Conservation (phyloP, 2,888 invertebrate species). For the Netelia inedita region DNA sequence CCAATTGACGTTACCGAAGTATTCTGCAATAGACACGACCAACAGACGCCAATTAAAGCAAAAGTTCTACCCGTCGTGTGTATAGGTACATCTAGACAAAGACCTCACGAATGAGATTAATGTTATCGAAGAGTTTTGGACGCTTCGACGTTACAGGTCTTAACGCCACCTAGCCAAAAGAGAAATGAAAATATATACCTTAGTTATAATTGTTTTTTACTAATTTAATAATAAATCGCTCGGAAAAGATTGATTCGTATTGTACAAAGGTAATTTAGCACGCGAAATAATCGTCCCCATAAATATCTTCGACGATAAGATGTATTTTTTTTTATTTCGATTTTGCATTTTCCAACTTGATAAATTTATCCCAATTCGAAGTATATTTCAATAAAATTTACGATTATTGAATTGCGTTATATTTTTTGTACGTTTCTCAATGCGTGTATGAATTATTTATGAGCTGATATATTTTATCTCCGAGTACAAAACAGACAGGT, state of each 20-base stretch:
- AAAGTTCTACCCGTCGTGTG: slow-evolving; percentile 3
- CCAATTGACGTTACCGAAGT: slow-evolving; percentile 15
- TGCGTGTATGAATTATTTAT: not conserved
- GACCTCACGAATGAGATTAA: slow-evolving; percentile 5
- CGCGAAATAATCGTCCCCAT: too few relatives aligned
- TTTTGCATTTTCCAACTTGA: too few relatives aligned
- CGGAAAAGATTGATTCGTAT: too few relatives aligned
- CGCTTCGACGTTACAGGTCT: not conserved
- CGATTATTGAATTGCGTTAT: not conserved
- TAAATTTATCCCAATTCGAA: too few relatives aligned
- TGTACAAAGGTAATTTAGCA: too few relatives aligned
- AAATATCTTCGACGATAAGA: too few relatives aligned
- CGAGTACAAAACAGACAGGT: not conserved
- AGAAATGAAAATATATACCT: slow-evolving; percentile 15
- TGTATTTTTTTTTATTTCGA: too few relatives aligned
- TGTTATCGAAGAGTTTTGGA: slow-evolving; percentile 21
- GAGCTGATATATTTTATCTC: not conserved
- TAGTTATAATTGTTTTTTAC: not conserved
- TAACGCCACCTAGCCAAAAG: not conserved
- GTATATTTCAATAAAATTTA: too few relatives aligned
- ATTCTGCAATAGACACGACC: slow-evolving; percentile 4
- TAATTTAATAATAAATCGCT: too few relatives aligned
- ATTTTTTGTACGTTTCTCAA: not conserved
- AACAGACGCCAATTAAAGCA: slow-evolving; percentile 17
- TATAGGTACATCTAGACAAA: not conserved